phyloP scores from a whole-genome alignment of 92 coral and sea anemone species.

The Montipora capitata region DNA sequence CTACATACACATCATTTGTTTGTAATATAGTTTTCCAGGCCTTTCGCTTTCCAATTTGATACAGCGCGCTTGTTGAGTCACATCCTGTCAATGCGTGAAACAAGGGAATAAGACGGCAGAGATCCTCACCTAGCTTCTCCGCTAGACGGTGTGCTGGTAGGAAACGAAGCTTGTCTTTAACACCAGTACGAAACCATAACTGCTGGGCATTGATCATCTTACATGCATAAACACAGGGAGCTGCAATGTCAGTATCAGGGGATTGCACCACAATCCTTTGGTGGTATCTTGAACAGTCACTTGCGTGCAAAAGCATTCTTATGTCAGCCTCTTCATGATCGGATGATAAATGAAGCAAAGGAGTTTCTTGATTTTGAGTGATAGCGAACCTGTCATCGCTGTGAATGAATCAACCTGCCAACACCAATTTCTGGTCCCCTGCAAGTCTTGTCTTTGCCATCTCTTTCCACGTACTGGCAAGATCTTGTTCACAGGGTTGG shows the following conservation, averaged over 20 bases:
- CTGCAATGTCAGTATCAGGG: constrained; percentile 49
- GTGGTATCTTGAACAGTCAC: constrained; percentile 10
- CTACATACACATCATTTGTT: constrained; percentile 3
- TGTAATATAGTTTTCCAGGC: constrained; percentile 43
- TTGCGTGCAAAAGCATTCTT: constrained; percentile 25
- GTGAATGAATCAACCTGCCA: constrained; percentile 31
- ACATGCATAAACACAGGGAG: constrained; percentile 17
- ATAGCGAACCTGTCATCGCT: constrained; percentile 7
- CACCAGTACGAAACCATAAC: constrained; percentile 48
- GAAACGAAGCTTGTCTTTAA: constrained; percentile 50
- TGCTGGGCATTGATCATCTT: neutral
- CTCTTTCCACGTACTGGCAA: constrained; percentile 20
- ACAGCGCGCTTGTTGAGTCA: constrained; percentile 39
- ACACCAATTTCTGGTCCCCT: constrained; percentile 28
- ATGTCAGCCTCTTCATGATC: constrained; percentile 61
- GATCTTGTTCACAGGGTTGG: constrained; percentile 57
- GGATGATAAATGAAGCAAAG: constrained; percentile 4
- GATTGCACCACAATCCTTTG: constrained; percentile 45
- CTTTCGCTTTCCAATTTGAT: constrained; percentile 37
- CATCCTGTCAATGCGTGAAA: constrained; percentile 58
- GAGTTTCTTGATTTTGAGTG: constrained; percentile 5
- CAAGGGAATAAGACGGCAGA: constrained; percentile 7
- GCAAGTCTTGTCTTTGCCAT: constrained; percentile 32
- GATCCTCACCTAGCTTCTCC: constrained; percentile 25
- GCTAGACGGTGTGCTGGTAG: constrained; percentile 34